phyloP scores from a whole-genome alignment of 2,113 vertebrate species.

The Phyllostomus discolor region DNA sequence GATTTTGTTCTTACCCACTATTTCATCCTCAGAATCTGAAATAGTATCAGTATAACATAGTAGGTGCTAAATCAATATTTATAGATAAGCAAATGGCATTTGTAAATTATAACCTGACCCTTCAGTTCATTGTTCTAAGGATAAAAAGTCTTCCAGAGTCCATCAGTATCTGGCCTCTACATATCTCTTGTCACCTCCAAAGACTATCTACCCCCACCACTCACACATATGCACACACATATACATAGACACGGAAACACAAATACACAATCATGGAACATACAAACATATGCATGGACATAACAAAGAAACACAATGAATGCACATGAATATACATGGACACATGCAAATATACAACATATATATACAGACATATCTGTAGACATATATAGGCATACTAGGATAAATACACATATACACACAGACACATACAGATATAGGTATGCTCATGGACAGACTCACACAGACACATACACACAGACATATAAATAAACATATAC shows the following conservation, averaged over 20 bases:
- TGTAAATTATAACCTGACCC: neutral
- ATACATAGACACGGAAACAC: neutral
- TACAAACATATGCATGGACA: neutral
- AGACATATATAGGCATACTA: neutral
- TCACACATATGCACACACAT: neutral
- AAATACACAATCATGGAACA: neutral
- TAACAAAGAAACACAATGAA: neutral
- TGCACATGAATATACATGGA: neutral
- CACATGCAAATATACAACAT: neutral
- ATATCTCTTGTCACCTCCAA: neutral
- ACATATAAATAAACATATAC: neutral
- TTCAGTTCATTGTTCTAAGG: neutral
- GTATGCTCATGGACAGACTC: neutral
- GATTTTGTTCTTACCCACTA: neutral
- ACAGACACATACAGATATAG: neutral
- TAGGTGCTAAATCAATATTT: neutral
- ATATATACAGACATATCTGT: neutral
- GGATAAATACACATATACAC: neutral
- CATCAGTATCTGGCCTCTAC: neutral
- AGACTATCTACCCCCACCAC: neutral
- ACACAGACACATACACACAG: neutral
- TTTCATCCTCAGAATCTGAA: neutral
- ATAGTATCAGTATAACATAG: neutral
- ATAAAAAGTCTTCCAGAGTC: neutral
- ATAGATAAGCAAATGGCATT: neutral